These are phyloP conservation scores for Bombus impatiens DNA, from an alignment of 1,140 invertebrate genomes.

Conservation along the genomic window DNA sequence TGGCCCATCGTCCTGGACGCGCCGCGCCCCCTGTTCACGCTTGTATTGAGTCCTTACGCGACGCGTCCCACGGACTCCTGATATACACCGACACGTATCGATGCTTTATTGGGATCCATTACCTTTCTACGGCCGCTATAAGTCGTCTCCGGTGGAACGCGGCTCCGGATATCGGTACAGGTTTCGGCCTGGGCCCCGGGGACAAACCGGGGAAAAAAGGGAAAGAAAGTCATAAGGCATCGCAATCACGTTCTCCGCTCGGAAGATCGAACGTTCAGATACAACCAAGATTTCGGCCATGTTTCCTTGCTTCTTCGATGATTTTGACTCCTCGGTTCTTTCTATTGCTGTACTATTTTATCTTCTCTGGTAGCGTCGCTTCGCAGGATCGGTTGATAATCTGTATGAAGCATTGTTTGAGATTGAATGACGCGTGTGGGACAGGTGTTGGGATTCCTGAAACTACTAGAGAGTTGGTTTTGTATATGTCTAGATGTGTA, in stretches of 20 bases:
- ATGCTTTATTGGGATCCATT: conserved; percentile 76
- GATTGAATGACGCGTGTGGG: neutral
- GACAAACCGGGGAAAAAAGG: conserved; percentile 26
- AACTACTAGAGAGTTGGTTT: neutral
- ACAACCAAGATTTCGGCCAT: conserved; percentile 51
- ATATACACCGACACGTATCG: conserved; percentile 65
- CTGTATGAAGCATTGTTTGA: neutral
- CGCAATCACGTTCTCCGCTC: conserved; percentile 62
- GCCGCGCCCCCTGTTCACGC: conserved; percentile 38
- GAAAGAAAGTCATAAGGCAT: conserved; percentile 62
- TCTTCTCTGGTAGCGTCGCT: conserved; percentile 34
- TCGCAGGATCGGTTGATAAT: neutral
- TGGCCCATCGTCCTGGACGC: conserved; percentile 59
- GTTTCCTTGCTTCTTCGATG: conserved; percentile 57
- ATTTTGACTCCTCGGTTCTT: neutral
- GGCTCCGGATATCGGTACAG: conserved; percentile 59
- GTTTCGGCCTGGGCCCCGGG: conserved; percentile 25
- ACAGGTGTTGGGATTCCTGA: neutral
- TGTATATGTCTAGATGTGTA: too few relatives aligned
- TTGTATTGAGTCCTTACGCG: conserved; percentile 66
- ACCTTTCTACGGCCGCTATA: conserved; percentile 57
- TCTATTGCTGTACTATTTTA: conserved; percentile 33
- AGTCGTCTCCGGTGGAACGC: conserved; percentile 35
- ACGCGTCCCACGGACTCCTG: conserved; percentile 40
- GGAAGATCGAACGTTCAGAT: conserved; percentile 64